phyloP scores from a whole-genome alignment of 35 echinoderm and acorn worm species.

The Hemicentrotus pulcherrimus region DNA sequence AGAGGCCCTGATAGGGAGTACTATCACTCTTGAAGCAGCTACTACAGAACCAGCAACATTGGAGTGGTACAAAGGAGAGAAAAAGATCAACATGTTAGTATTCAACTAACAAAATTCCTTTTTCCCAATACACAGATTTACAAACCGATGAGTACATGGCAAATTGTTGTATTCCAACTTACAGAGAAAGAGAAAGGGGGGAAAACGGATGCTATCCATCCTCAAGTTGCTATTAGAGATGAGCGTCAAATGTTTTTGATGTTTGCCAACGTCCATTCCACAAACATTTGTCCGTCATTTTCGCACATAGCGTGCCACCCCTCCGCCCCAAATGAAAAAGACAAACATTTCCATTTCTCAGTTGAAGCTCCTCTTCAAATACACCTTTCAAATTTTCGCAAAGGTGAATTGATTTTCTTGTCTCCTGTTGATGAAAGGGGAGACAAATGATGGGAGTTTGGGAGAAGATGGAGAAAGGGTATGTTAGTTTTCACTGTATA shows the following conservation, averaged over 20 bases:
- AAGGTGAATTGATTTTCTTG: constrained; percentile 20
- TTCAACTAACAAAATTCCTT: background rate
- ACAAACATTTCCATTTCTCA: constrained; percentile 36
- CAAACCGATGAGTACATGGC: background rate
- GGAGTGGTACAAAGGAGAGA: constrained; percentile 40
- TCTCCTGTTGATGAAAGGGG: background rate
- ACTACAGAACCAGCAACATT: constrained; percentile 39
- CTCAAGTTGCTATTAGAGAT: constrained; percentile 3
- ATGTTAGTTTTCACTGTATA: background rate
- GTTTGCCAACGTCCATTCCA: constrained; percentile 18
- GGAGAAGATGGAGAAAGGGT: background rate
- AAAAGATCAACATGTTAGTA: background rate
- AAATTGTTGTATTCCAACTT: background rate
- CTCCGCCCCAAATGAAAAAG: constrained; percentile 19
- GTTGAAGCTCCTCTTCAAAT: constrained; percentile 40
- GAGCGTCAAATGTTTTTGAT: constrained; percentile 33
- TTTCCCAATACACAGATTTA: background rate
- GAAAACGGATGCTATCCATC: background rate
- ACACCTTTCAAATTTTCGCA: constrained; percentile 30
- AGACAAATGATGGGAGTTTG: background rate
- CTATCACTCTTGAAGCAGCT: constrained; percentile 37
- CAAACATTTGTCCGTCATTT: constrained; percentile 52
- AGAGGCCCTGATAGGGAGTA: constrained; percentile 11
- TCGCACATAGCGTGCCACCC: constrained; percentile 22
- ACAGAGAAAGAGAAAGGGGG: background rate